These are phyloP conservation scores for Tauraco hartlaubi DNA, from an alignment of 2,797 vertebrate species.

Conservation along the genomic window DNA sequence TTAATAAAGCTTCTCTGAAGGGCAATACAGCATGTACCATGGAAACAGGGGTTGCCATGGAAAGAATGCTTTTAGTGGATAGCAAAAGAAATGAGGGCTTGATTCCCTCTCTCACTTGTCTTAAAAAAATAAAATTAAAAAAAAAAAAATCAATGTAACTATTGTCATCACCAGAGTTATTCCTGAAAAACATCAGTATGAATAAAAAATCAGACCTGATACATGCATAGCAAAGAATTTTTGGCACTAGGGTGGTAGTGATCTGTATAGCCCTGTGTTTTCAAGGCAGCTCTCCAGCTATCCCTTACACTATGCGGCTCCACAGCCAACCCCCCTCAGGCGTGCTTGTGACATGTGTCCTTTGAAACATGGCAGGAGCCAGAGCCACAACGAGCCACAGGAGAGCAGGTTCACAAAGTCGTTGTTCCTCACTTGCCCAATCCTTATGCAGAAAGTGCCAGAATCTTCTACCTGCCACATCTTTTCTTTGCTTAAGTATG, in stretches of 20 bases:
- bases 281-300: neutral
- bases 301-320: neutral
- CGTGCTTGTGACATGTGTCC: neutral
- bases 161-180: constrained; percentile 1
- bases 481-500: constrained; percentile 1
- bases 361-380: neutral
- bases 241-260: neutral
- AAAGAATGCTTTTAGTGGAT: constrained; percentile 71
- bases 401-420: neutral
- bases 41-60: constrained; percentile 81
- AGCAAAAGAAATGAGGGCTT: constrained; percentile 51
- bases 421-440: neutral
- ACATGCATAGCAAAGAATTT: fast-evolving
- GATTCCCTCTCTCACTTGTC: neutral
- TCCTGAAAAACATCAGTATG: neutral
- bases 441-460: constrained; percentile 31
- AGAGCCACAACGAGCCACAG: neutral
- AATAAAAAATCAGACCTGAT: fast-evolving
- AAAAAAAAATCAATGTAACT: neutral
- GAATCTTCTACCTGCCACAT: constrained; percentile 45
- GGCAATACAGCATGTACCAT: constrained; percentile 62
- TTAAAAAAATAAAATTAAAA: neutral
- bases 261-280: neutral
- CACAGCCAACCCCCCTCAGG: neutral
- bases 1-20: constrained; percentile 72